Base-by-base conservation (phyloP, 1,140 invertebrate genomes). In the Platorchestia sp. region DNA sequence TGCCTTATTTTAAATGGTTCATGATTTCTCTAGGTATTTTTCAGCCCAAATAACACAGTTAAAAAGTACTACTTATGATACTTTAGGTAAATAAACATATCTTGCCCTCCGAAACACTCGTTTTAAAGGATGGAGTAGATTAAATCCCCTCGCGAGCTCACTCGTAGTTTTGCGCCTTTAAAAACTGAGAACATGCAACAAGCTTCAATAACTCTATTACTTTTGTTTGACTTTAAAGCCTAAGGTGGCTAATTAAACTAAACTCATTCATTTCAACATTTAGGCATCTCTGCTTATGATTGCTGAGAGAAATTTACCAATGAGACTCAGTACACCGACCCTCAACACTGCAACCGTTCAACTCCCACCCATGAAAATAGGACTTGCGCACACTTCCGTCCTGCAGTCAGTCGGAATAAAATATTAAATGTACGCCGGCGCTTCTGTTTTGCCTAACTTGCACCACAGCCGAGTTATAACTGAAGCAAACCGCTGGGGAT, bases 381-480 rank as follows among this genome's bases (percentile, higher is more conserved):
- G 91, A 93, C 91, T 45, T 93, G 91, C 91, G 91, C 91, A 93
- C 43, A 93, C 44, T 44, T 47, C 40, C 45, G 36, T 93, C 43
- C 10, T 93, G 45, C 91, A 47, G 45, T 47, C 91, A 93, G 41
- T 47, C 91, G 7, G 44, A 93, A 93, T 93, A 93, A 90, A 93
- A 93, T 93, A 93, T 93, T 93, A 93, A 93, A 93, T 93, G 91
- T 47, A 93, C 91, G 91, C 91, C 91, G 45, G 91, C 43, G 91
- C 40, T 93, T 93, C 91, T 93, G 91, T 44, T 93, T 93, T 93
- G 47, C 91, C 91, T 93, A 93, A 93, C 91, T 45, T 93, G 91
- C 91, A 93, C 91, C 91, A 93, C 91, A 93, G 91, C 91, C 91
- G 91, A 93, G 91, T 47, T 93, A 93, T 93, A 93, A 93, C 91